These are phyloP conservation scores for Sweltsa coloradensis DNA, from an alignment of 1,140 invertebrate genomes.

Conservation along the genomic window DNA sequence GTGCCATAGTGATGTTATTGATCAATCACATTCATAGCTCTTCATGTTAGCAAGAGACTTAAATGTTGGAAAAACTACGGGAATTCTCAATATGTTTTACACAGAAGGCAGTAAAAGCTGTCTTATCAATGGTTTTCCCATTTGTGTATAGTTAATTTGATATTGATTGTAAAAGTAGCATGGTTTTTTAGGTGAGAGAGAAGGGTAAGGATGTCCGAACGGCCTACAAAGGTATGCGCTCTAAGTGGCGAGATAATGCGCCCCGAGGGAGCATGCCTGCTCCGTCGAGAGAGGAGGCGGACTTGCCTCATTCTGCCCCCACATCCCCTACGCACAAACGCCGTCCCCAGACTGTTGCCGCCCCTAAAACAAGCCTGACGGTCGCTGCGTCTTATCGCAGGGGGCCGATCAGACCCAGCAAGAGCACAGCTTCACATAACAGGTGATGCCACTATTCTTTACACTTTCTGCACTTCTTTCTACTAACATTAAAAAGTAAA, in stretches of 20 bases:
- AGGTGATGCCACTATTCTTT: no score
- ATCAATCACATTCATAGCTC: no score
- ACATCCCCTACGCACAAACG: conserved; percentile 47
- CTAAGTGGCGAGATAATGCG: conserved; percentile 38
- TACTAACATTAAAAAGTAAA: no score
- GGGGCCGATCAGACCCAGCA: conserved; percentile 24
- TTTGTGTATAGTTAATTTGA: no score
- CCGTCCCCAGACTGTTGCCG: conserved; percentile 29
- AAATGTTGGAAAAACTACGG: no score
- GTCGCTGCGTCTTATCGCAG: conserved; percentile 37
- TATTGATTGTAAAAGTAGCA: no score
- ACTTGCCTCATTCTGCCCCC: conserved; percentile 45
- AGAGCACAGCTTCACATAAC: neutral
- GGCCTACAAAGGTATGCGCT: conserved; percentile 60
- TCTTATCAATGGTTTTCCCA: no score
- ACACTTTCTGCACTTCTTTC: no score
- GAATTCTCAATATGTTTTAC: no score
- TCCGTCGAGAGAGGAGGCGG: neutral
- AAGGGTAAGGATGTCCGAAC: conserved; percentile 59
- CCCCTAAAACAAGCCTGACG: conserved; percentile 29
- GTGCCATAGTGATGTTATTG: no score
- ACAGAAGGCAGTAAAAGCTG: no score
- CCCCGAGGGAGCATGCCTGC: conserved; percentile 32
- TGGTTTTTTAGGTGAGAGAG: conserved; percentile 56
- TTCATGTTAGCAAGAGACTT: no score